These are phyloP conservation scores for Drosophila hamatofila DNA, from an alignment of 2,888 invertebrate genomes.

Conservation along the genomic window DNA sequence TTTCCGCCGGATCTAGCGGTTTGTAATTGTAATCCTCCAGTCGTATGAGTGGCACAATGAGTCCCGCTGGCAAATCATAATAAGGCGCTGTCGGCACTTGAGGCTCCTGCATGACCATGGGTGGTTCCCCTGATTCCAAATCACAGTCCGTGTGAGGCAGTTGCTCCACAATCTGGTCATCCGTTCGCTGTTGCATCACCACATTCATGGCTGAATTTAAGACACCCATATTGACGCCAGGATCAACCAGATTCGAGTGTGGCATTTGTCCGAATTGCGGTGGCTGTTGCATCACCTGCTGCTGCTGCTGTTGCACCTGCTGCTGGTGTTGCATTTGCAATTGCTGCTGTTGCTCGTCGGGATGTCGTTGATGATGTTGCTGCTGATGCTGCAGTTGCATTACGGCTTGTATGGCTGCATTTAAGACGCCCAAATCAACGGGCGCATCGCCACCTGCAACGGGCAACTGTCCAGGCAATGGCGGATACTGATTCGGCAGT, in stretches of 20 bases:
- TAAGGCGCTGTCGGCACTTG: constrained; percentile 96
- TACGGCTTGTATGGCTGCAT: constrained; percentile 80
- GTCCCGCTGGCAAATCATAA: constrained; percentile 98
- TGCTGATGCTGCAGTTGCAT: constrained; percentile 72
- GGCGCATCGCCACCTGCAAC: constrained; percentile 34
- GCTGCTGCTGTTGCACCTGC: constrained; percentile 34
- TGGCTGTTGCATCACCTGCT: constrained; percentile 32
- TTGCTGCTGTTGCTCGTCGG: constrained; percentile 48
- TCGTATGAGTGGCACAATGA: constrained; percentile 98
- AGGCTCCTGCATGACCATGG: constrained; percentile 87
- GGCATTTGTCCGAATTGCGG: constrained; percentile 48
- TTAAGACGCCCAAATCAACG: constrained; percentile 71
- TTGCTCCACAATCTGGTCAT: constrained; percentile 28
- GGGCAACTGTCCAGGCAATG: constrained; percentile 46
- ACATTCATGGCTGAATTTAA: constrained; percentile 77
- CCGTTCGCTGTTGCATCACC: constrained; percentile 55
- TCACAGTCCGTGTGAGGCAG: constrained; percentile 22
- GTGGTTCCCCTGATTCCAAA: constrained; percentile 62
- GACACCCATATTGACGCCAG: constrained; percentile 60
- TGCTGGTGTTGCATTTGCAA: constrained; percentile 34
- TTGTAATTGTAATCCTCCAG: constrained; percentile 96
- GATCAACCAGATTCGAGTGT: constrained; percentile 31
- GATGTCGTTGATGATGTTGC: constrained; percentile 57
- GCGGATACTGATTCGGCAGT: constrained; percentile 51
- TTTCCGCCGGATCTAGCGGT: constrained; percentile 94